Evolutionary conservation across 2,113 vertebrate genomes (phyloP), one percentile per base, ranked within the genome.

Genomic region (Archilochus colubris): DNA sequence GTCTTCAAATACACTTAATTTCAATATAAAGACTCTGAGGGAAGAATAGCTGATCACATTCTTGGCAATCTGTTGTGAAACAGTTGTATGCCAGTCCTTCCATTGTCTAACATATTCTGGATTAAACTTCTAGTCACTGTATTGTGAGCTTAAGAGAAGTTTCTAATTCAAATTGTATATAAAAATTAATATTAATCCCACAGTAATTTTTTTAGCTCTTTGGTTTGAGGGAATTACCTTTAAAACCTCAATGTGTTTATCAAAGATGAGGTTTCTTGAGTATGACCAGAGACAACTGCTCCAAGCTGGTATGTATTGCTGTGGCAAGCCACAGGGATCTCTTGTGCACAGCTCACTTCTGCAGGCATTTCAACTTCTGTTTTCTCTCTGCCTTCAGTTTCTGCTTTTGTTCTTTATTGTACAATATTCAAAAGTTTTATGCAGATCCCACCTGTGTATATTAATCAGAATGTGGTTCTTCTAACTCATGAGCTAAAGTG

Each of bases 201-300:
- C 1, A 2, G 57, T 38, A 12, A 0, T 6, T 8, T 36, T 82
- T 36, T n/a, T 15, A 2, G 24, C 5, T 44, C 50, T 21, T 15
- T 66, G 28, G 82, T 61, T 33, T 67, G 10, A 44, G 14, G n/a
- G 13, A 23, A 44, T 62, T 82, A 67, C 23, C 31, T 73, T 62
- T 43, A 62, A 90, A 82, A 40, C 4, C 10, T 57, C 27, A 57
- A 67, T 27, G 8, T 28, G 6, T 51, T 86, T 55, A n/a, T 86
- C 23, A 73, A 86, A 82, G 33, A 23, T 86, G 64, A 57, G 27
- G 16, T 82, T 88, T 87, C 58, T 44, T 33, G 38, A 82, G 31
- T 33, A 46, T 22, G 31, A 70, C 36, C 50, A 46, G 20, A 93
- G 38, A 36, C 19, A 23, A 62, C 54, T 38, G 64, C 63, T 55